phyloP scores from a whole-genome alignment of 2,888 invertebrate species.

The Hydroisotoma schaefferi region DNA sequence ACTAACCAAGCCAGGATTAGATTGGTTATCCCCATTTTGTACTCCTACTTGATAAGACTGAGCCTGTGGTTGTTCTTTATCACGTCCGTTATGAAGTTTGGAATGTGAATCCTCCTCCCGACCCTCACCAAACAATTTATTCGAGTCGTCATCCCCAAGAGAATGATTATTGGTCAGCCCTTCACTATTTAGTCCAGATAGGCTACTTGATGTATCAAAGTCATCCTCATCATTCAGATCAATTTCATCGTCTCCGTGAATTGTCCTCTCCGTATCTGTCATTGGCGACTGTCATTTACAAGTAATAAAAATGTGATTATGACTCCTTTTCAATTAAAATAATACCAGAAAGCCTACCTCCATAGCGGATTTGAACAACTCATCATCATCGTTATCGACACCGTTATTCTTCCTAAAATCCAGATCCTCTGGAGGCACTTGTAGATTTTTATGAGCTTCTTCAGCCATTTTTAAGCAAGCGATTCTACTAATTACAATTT shows the following conservation, averaged over 20 bases:
- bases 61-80: too few relatives aligned
- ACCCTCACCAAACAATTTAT: too few relatives aligned
- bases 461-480: constrained; percentile 10
- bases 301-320: not conserved
- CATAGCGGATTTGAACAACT: constrained; percentile 79
- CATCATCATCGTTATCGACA: constrained; percentile 56
- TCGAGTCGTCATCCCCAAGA: too few relatives aligned
- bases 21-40: too few relatives aligned
- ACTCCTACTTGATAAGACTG: too few relatives aligned
- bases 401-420: constrained; percentile 56
- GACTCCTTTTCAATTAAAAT: not conserved
- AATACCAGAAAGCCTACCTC: constrained; percentile 61
- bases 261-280: constrained; percentile 45
- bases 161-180: not conserved
- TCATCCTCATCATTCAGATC: constrained; percentile 46
- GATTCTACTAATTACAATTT: too few relatives aligned
- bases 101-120: too few relatives aligned
- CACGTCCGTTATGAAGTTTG: too few relatives aligned
- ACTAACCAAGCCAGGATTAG: too few relatives aligned
- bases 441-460: constrained; percentile 1
- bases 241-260: constrained; percentile 46
- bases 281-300: constrained; percentile 41
- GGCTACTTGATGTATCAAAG: constrained; percentile 25
- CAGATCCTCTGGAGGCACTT: constrained; percentile 6
- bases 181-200: not conserved